These are phyloP conservation scores for Empidonax alnorum DNA, from an alignment of 2,113 vertebrate species.

Conservation along the genomic window DNA sequence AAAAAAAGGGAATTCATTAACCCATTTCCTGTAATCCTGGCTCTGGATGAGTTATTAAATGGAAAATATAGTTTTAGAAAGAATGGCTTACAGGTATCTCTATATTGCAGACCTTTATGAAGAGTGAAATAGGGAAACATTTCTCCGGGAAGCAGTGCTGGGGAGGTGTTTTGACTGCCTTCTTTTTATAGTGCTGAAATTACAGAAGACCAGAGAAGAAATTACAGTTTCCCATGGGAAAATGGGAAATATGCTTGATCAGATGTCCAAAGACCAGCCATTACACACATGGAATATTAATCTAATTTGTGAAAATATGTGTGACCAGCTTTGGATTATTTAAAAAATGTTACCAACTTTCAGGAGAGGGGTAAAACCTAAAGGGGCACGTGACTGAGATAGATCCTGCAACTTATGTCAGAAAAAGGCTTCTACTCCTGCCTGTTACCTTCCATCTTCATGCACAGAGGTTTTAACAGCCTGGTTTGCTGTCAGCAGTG, in stretches of 20 bases:
- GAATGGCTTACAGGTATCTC: background rate
- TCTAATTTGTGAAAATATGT: background rate
- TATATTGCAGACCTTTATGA: background rate
- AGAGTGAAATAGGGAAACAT: background rate
- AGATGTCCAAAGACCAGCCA: background rate
- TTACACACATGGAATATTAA: background rate
- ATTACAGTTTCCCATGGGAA: background rate
- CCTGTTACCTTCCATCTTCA: background rate
- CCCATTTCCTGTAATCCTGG: background rate
- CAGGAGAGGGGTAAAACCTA: background rate
- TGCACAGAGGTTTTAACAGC: fast-evolving
- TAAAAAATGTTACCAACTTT: background rate
- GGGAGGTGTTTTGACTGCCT: background rate
- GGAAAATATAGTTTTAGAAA: background rate
- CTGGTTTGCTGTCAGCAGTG: background rate
- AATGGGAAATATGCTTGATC: background rate
- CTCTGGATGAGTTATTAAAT: slow-evolving; percentile 3
- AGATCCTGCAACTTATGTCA: background rate
- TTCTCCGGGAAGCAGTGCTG: background rate
- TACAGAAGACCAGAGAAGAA: background rate
- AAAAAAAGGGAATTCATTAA: background rate
- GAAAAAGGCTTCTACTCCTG: background rate
- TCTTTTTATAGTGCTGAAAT: background rate
- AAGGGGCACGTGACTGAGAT: fast-evolving
- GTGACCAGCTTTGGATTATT: background rate